A percentile compares a stretch with the other conserved stretches of the same genome.
Evolutionary conservation across 2,113 vertebrate species (phyloP).

Genomic region (Phylloscopus whistleri): DNA sequence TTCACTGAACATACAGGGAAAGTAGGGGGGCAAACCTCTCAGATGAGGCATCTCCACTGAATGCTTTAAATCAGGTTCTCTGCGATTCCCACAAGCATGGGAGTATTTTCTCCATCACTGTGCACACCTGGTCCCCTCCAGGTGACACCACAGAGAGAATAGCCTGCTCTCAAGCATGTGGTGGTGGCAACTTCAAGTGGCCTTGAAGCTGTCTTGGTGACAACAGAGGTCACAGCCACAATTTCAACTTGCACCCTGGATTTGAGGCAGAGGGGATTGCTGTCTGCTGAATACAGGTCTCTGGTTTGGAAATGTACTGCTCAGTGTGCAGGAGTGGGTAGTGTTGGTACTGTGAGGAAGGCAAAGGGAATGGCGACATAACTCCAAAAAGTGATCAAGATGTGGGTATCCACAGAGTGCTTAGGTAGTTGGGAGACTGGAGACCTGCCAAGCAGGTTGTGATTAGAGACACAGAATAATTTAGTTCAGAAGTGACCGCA

Average conservation of each 20-base stretch:
- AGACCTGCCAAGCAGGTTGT: background rate
- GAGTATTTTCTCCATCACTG: background rate
- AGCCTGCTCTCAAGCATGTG: background rate
- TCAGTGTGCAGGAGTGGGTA: background rate
- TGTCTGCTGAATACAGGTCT: background rate
- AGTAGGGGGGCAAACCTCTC: background rate
- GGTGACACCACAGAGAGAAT: background rate
- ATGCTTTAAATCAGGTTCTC: background rate
- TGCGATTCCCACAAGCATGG: background rate
- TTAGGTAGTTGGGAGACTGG: background rate
- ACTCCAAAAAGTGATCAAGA: background rate
- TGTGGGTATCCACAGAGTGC: background rate
- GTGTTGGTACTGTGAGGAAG: background rate
- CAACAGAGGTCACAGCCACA: background rate
- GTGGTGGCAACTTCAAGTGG: rapidly evolving
- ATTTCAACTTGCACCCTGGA: background rate
- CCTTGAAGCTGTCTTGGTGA: rapidly evolving
- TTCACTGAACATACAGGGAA: background rate
- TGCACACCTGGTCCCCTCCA: background rate
- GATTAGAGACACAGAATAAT: background rate
- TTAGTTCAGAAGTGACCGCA: background rate
- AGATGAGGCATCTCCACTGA: background rate
- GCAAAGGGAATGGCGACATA: background rate
- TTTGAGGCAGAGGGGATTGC: background rate
- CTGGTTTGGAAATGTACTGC: background rate